phyloP scores from a whole-genome alignment of 2,797 vertebrate genomes.

The Amblyopsis hoosieri region DNA sequence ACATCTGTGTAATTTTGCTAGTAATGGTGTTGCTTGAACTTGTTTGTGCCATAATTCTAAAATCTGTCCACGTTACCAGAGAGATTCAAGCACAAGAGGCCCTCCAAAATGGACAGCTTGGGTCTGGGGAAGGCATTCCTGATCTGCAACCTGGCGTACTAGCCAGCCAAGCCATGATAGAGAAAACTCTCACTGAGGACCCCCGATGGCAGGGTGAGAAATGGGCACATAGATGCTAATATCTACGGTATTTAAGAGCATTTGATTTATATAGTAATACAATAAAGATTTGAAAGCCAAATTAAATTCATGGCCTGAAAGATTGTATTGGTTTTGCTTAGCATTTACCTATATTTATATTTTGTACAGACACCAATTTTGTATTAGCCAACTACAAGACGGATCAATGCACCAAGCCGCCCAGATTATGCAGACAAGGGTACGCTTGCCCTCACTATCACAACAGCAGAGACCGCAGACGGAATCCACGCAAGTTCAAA shows the following conservation, averaged over 20 bases:
- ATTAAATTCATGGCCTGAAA: too few relatives aligned
- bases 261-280: too few relatives aligned
- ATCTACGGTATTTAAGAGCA: too few relatives aligned
- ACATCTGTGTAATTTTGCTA: not conserved
- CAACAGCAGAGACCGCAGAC: constrained; percentile 89
- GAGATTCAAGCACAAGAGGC: constrained; percentile 94
- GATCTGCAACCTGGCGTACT: constrained; percentile 90
- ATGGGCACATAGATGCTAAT: not conserved
- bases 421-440: constrained; percentile 92
- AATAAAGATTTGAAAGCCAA: too few relatives aligned
- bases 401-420: constrained; percentile 91
- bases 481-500: constrained; percentile 90
- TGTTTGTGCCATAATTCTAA: not conserved
- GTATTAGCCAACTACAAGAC: constrained; percentile 95
- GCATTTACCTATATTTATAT: not conserved
- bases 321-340: too few relatives aligned
- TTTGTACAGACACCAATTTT: constrained; percentile 87
- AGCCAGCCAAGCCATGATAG: constrained; percentile 94
- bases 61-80: constrained; percentile 64
- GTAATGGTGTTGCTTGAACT: not conserved
- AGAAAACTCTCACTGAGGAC: constrained; percentile 92
- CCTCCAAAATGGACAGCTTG: constrained; percentile 88
- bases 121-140: constrained; percentile 83
- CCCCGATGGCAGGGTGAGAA: constrained; percentile 92
- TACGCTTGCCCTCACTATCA: constrained; percentile 95